phyloP scores from a whole-genome alignment of 2,888 invertebrate genomes.

The Melanotus villosus region DNA sequence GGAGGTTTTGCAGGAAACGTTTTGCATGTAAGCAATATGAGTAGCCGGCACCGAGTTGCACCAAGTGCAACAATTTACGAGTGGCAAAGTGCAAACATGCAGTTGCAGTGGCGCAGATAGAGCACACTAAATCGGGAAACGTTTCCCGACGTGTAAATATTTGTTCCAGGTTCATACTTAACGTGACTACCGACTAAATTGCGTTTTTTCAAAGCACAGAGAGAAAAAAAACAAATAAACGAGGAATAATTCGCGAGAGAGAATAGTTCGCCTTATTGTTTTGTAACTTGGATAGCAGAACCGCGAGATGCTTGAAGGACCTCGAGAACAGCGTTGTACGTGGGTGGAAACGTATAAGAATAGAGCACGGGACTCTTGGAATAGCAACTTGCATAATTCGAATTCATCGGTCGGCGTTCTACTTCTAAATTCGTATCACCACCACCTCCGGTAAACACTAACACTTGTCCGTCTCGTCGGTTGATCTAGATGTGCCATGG shows the following conservation, averaged over 20 bases:
- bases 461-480: conserved; percentile 17
- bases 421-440: conserved; percentile 29
- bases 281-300: neutral
- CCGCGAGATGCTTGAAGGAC: conserved; percentile 22
- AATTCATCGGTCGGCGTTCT: conserved; percentile 28
- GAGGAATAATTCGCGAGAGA: no score
- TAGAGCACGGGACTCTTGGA: conserved; percentile 25
- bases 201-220: no score
- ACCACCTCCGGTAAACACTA: conserved; percentile 9
- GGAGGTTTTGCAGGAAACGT: neutral
- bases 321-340: conserved; percentile 19
- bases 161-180: no score
- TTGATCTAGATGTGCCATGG: conserved; percentile 11
- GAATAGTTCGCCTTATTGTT: neutral
- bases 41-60: conserved; percentile 17
- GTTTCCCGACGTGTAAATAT: no score
- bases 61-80: conserved; percentile 17
- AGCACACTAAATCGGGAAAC: conserved; percentile 1
- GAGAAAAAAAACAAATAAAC: no score
- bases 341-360: conserved; percentile 19
- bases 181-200: no score
- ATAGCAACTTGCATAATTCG: conserved; percentile 34
- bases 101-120: neutral
- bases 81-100: conserved; percentile 1
- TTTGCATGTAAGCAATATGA: conserved; percentile 5